Evolutionary conservation across 1,140 invertebrate species (phyloP).

Genomic region (Campoletis sonorensis): DNA sequence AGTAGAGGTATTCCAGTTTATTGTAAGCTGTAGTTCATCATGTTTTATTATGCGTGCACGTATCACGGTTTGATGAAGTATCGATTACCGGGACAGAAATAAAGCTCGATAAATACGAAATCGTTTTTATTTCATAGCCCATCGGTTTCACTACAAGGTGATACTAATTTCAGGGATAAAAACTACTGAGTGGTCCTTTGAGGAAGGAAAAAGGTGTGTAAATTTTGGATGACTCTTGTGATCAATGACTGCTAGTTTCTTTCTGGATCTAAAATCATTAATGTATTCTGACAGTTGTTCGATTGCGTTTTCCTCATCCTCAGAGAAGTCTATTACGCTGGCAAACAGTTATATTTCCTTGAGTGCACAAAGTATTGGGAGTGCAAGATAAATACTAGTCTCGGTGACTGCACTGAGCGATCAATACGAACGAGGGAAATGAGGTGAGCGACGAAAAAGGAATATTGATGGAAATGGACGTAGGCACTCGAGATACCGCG

Average conservation of each 20-base stretch:
- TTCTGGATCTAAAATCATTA: not conserved
- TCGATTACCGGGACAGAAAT: too few relatives aligned
- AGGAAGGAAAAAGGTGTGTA: not conserved
- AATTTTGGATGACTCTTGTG: not conserved
- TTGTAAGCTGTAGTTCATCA: too few relatives aligned
- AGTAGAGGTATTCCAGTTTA: too few relatives aligned
- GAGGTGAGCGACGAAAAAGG: constrained; percentile 11
- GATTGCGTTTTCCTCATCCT: not conserved
- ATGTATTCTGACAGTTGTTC: not conserved
- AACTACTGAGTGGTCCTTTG: too few relatives aligned
- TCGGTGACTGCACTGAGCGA: not conserved
- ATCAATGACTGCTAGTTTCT: not conserved
- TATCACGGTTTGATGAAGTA: too few relatives aligned
- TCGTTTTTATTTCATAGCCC: not conserved
- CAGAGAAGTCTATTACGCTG: not conserved
- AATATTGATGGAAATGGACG: constrained; percentile 21
- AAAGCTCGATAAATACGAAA: too few relatives aligned
- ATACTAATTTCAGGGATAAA: too few relatives aligned
- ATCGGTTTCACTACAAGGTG: too few relatives aligned
- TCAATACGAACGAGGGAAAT: not conserved
- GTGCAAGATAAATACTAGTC: constrained; percentile 15
- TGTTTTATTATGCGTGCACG: too few relatives aligned
- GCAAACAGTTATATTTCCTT: not conserved
- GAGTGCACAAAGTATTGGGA: constrained; percentile 3
- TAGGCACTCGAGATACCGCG: constrained; percentile 1